phyloP scores from a whole-genome alignment of 2,797 vertebrate genomes.

The Thripadectes ignobilis region DNA sequence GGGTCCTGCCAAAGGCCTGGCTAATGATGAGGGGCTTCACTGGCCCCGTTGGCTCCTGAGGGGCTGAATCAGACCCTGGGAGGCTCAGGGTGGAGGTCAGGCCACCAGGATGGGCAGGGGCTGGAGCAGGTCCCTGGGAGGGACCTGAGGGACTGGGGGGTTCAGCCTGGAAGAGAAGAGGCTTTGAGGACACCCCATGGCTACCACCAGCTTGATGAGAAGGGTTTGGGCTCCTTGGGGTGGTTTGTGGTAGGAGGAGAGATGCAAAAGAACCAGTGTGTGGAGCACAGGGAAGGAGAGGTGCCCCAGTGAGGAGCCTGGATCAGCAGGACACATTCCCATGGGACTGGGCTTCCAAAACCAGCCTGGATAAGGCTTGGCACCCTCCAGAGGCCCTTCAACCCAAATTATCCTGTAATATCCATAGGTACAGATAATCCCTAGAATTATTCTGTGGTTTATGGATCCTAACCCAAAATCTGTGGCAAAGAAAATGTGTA shows the following conservation, averaged over 20 bases:
- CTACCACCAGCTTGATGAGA: neutral
- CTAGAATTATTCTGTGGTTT: neutral
- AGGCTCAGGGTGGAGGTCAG: neutral
- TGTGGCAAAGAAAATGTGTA: neutral
- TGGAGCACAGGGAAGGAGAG: neutral
- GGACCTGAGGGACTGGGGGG: neutral
- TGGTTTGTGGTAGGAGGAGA: neutral
- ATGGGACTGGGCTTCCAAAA: neutral
- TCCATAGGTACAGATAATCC: neutral
- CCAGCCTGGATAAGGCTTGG: neutral
- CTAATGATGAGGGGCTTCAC: neutral
- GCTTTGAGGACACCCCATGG: neutral
- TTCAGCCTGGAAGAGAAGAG: neutral
- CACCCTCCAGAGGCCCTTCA: neutral
- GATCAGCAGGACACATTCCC: neutral
- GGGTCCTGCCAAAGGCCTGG: neutral
- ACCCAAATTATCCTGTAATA: accelerated
- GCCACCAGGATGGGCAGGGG: neutral
- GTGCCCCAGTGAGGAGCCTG: neutral
- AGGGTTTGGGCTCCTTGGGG: neutral
- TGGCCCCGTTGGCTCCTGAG: neutral
- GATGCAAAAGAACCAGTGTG: neutral
- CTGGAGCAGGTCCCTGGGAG: neutral
- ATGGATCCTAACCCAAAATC: neutral
- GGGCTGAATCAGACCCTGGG: neutral